Conservation (phyloP, 2,888 invertebrate genomes). For the Lasioglossum zephyrum region DNA sequence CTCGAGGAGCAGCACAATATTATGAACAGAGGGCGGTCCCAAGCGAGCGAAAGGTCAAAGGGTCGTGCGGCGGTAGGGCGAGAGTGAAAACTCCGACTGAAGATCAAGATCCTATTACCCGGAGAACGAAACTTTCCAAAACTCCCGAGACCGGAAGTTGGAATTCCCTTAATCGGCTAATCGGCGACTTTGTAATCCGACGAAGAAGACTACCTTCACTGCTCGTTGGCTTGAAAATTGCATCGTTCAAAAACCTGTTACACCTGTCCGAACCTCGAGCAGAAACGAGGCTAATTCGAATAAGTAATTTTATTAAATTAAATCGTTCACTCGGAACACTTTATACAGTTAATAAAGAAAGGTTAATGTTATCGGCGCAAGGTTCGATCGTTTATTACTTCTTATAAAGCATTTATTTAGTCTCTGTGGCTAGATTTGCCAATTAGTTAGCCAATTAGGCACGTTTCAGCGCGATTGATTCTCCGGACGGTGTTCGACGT, state of each 20-base stretch:
- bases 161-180: constrained; percentile 32
- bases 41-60: background rate
- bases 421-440: background rate
- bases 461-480: background rate
- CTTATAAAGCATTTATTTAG: background rate
- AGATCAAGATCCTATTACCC: constrained; percentile 34
- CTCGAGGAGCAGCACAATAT: background rate
- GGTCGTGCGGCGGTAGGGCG: background rate
- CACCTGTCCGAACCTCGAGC: background rate
- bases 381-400: too few species aligned
- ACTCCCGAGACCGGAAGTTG: constrained; percentile 5
- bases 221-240: background rate
- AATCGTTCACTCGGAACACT: too few species aligned
- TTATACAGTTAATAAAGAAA: too few species aligned
- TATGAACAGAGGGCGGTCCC: background rate
- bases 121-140: background rate
- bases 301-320: too few species aligned
- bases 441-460: background rate
- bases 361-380: too few species aligned
- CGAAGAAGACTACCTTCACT: background rate
- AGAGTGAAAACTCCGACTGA: background rate
- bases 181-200: constrained; percentile 39
- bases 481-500: background rate
- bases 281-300: background rate
- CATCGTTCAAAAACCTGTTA: background rate